Base-by-base conservation (phyloP, 2,113 vertebrate species). In the Condylura cristata region DNA sequence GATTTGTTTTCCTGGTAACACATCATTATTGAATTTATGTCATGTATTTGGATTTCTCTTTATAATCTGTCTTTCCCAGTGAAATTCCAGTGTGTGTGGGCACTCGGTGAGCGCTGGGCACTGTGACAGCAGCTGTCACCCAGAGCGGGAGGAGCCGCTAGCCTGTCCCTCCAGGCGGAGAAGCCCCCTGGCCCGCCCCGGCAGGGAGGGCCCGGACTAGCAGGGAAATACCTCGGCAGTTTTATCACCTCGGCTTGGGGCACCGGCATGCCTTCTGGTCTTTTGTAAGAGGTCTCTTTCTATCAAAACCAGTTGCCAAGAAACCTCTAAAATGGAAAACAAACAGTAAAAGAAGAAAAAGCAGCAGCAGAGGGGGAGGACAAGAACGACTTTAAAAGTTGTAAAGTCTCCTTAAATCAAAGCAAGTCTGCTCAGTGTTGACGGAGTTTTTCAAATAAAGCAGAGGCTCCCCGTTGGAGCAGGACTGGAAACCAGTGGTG, bases 401-500 rank as follows among this genome's bases (percentile, higher is more conserved):
- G 61, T 26, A 63, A 96, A 76, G 39, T 39, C 65, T 78, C 41
- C 78, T 76, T 80, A 63, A 95, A 88, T 80, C 74, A 90, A 20
- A 95, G 66, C 71, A 53, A 88, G 44, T 53, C 71, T 32, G 39
- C 30, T 75, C 39, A 20, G 71, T 48, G 75, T 65, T 2, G 1
- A 56, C 82, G n/a, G 82, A 71, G 39, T 56, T 68, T 51, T 75
- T 87, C 86, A 58, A 56, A 44, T 26, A 41, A 32, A 44, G 76
- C 32, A 3, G 56, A 48, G 44, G 12, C 44, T 30, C 51, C 84
- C 14, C 24, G 63, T 39, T 37, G 41, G 60, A 58, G 13, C 58
- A 8, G 32, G 74, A 1, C 82, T 85, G 82, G 83, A 44, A 76
- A 58, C 60, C 60, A 32, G 48, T 7, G 71, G 53, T 34, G 74